Evolutionary conservation across 2,888 invertebrate genomes (phyloP), one percentile per base, ranked within the genome.

Genomic region (Ormyrus thymus): DNA sequence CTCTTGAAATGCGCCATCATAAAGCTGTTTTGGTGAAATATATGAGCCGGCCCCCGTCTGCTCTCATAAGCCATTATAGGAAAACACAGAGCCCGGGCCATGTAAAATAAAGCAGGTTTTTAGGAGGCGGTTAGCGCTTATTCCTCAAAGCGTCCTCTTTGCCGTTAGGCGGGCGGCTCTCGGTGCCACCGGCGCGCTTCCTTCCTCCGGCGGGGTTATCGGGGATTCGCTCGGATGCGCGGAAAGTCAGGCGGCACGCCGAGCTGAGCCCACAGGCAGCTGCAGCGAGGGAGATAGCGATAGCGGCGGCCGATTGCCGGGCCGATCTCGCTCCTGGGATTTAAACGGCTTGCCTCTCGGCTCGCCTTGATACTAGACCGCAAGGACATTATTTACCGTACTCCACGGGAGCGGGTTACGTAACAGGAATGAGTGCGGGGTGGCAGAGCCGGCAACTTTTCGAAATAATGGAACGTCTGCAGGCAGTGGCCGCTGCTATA

Each of bases 351-450:
- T 66, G 79, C 81, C 29, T 29, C 29, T 29, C 81, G 81, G 82
- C 79, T 81, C 62, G 79, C 81, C 81, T 77, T 81, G 82, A 83
- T 82, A 83, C 81, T 70, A 53, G 69, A 61, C 70, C 78, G 76
- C 78, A 74, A 76, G 74, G 84, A 83, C 83, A 81, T 84, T 84
- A 84, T 83, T 84, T 83, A 83, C 83, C 82, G 82, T 81, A 81
- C 81, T 82, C 76, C 79, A 82, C 81, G 79, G 80, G 58, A 29
- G 80, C 82, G 82, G 81, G 80, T 83, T 83, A 82, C 82, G 81
- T 82, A 83, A 83, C 82, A 76, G 79, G 69, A 68, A 61, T 10
- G 59, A 51, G 61, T 53, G 51, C 10, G 9, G 5, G 29, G 29
- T 4, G 43, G 7, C 45, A 4, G 10, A 53, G 59, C 43, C n/a